Conservation (phyloP, 2,888 invertebrate genomes). For the Dromius quadrimaculatus region DNA sequence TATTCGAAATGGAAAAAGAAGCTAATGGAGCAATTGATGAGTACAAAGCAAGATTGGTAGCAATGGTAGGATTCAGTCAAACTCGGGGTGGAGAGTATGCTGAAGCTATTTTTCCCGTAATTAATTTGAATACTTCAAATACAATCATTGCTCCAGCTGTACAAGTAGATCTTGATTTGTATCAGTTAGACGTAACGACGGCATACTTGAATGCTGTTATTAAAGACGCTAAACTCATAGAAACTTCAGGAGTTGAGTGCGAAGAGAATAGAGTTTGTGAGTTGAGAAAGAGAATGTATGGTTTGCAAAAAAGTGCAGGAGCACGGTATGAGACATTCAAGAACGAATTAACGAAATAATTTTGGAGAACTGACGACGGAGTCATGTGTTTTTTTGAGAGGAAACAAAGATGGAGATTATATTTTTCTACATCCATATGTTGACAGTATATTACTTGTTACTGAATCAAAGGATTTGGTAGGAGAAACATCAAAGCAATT, state of each 20-base stretch:
- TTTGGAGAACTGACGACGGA: neutral
- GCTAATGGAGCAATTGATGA: neutral
- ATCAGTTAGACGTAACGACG: slow-evolving; percentile 28
- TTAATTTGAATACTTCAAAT: slow-evolving; percentile 4
- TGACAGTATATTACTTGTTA: neutral
- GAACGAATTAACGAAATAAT: neutral
- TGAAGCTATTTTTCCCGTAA: slow-evolving; percentile 9
- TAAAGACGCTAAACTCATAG: slow-evolving; percentile 13
- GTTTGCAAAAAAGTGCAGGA: neutral
- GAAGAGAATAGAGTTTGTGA: neutral
- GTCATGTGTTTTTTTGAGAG: neutral
- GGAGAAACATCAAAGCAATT: too few species aligned
- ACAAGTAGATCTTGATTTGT: slow-evolving; percentile 10
- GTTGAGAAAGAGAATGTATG: neutral
- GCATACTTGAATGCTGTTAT: slow-evolving; percentile 13
- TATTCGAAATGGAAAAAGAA: slow-evolving; percentile 3
- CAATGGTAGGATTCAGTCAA: slow-evolving; percentile 2
- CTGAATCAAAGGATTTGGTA: too few species aligned
- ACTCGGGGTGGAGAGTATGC: neutral
- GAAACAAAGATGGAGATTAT: neutral
- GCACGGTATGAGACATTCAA: neutral
- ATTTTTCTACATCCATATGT: slow-evolving; percentile 2
- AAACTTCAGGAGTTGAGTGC: neutral
- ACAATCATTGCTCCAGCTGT: neutral
- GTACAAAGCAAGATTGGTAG: slow-evolving; percentile 24